Base-by-base conservation (phyloP, 2,797 vertebrate genomes). In the Pangasius larnaudii region DNA sequence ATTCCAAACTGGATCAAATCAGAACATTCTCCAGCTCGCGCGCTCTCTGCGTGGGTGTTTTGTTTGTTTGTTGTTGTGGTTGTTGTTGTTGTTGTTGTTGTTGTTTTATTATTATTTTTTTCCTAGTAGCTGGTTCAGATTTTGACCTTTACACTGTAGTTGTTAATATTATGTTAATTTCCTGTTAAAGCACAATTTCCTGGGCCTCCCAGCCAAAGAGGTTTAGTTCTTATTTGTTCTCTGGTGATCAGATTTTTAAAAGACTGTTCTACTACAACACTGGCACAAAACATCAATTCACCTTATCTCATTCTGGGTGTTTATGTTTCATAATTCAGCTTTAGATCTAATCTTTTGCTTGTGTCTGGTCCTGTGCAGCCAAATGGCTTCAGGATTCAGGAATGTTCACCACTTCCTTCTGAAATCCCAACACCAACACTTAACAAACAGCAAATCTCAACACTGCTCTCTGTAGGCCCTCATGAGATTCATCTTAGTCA, bases 391-490 rank as follows among this genome's bases (percentile, higher is more conserved):
- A 91, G 89, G 49, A 42, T 90, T 89, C 85, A 94, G 94, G 95
- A 95, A 96, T 95, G 93, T 87, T 85, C 92, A 92, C 91, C 86
- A 93, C 93, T 92, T 88, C 92, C 91, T 91, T 87, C 89, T 80
- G 90, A 94, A 94, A 94, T 93, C 91, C 49, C 51, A 88, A 46
- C 88, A 89, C 84, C 10, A 39, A 86, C 80, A 75, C 81, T 53
- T 5, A 78, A n/a, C 13, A 75, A 86, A 81, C 81, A 69, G 7
- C 63, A 86, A 79, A 84, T 88, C 72, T 71, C 59, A 78, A 80
- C 72, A 81, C 51, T 74, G 84, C 69, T 42, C 84, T 85, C 63
- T 84, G 16, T 24, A 84, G 49, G 65, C 42, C 42, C 42, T 24
- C n/a, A 75, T 84, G 42, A 11, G n/a, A 67, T 67, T 84, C 16